Base-by-base conservation (phyloP, 2,888 invertebrate genomes). In the Zootermopsis nevadensis region DNA sequence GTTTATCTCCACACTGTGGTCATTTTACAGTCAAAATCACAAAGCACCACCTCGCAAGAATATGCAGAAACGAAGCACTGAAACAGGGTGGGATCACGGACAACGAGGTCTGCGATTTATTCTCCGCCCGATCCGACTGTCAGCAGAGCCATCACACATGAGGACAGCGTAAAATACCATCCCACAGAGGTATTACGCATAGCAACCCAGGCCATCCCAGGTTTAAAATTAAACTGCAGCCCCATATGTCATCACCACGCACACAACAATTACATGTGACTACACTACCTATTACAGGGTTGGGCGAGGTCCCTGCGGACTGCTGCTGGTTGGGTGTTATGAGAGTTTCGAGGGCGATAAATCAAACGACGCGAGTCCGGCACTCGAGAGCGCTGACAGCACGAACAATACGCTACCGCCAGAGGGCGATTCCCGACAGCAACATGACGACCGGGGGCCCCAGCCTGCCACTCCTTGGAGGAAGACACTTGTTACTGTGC, bases 161-260 rank as follows among this genome's bases (percentile, higher is more conserved):
- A 69, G 69, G 2, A 33, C 15, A 69, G 69, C 19, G 33, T 69
- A 69, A 69, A 69, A 69, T 33, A 10, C 6, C 33, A 69, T 33
- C 69, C 69, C 33, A 69, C 22, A 30, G 69, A 31, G 69, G 69
- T 69, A 6, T 69, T 33, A 69, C 33, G 69, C 69, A 33, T 22
- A 30, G 33, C 69, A 33, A 15, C 33, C 33, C 33, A 10, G 15
- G 69, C 69, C 33, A 69, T 69, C 66, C 53, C 72, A 77, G 48
- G 79, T 79, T 79, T 79, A 79, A 79, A 79, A 79, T 79, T 79
- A 79, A 79, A 79, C 79, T 79, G 76, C 53, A 76, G 76, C 33
- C 82, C 55, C 82, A 82, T 74, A 82, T 82, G 82, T 82, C 82
- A 82, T 82, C 76, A 76, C 48, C 72, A 81, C 80, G 42, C 80